Evolutionary conservation across 2,888 invertebrate genomes (phyloP).

Genomic region (Erebia ligea): DNA sequence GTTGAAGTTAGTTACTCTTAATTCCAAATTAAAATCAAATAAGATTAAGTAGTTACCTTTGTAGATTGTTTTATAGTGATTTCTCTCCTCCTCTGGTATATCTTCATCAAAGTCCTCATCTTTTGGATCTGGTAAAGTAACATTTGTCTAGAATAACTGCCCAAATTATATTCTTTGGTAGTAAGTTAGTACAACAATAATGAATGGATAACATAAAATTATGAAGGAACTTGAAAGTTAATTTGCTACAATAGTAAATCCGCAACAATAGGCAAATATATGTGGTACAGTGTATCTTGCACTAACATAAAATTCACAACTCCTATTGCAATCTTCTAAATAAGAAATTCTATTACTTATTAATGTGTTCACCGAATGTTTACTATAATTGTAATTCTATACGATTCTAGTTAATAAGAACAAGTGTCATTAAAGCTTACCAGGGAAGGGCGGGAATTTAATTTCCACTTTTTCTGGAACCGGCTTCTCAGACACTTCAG

Average conservation of each 20-base stretch:
- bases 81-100: constrained; percentile 78
- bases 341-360: not conserved
- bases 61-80: constrained; percentile 77
- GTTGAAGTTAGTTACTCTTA: not conserved
- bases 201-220: not conserved
- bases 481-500: constrained; percentile 68
- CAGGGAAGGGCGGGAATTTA: constrained; percentile 75
- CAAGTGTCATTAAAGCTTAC: constrained; percentile 45
- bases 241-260: too few species aligned
- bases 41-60: constrained; percentile 53
- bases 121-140: constrained; percentile 62
- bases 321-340: constrained; percentile 5
- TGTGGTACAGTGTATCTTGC: too few species aligned
- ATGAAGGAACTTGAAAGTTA: too few species aligned
- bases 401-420: not conserved
- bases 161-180: too few species aligned
- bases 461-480: constrained; percentile 56
- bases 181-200: too few species aligned
- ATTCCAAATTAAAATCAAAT: not conserved
- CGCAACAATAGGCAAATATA: too few species aligned
- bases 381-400: not conserved
- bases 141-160: not conserved
- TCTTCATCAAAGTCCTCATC: constrained; percentile 80
- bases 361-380: not conserved
- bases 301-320: not conserved